phyloP scores from a whole-genome alignment of 2,113 vertebrate species.

The Chloroceryle aenea region DNA sequence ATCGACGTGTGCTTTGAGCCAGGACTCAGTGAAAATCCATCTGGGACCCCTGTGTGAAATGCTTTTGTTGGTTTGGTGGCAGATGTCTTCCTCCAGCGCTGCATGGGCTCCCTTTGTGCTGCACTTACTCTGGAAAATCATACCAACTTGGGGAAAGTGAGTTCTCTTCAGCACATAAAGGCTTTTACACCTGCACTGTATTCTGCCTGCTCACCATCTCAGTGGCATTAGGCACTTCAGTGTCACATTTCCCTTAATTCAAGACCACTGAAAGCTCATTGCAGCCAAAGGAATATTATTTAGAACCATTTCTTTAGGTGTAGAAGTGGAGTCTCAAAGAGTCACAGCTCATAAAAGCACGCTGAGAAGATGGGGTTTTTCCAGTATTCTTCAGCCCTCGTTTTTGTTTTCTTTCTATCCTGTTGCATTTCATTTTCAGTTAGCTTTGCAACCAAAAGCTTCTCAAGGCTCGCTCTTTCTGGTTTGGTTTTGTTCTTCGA shows the following conservation, averaged over 20 bases:
- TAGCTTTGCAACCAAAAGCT: neutral
- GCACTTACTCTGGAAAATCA: neutral
- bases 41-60: neutral
- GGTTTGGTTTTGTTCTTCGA: neutral
- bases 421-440: neutral
- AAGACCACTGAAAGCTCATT: neutral
- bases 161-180: neutral
- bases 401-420: too few species aligned
- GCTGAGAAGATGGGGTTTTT: neutral
- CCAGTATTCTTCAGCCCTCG: neutral
- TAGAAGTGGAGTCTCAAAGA: neutral
- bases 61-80: neutral
- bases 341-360: neutral
- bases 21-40: neutral
- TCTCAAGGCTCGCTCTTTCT: neutral
- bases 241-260: neutral
- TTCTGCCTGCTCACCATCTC: neutral
- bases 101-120: neutral
- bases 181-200: accelerated
- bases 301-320: neutral
- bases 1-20: accelerated
- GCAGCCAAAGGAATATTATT: neutral
- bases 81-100: neutral
- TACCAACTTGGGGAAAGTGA: neutral
- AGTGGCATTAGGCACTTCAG: accelerated